Conservation (phyloP, 2,888 invertebrate species). For the Euproctis similis region DNA sequence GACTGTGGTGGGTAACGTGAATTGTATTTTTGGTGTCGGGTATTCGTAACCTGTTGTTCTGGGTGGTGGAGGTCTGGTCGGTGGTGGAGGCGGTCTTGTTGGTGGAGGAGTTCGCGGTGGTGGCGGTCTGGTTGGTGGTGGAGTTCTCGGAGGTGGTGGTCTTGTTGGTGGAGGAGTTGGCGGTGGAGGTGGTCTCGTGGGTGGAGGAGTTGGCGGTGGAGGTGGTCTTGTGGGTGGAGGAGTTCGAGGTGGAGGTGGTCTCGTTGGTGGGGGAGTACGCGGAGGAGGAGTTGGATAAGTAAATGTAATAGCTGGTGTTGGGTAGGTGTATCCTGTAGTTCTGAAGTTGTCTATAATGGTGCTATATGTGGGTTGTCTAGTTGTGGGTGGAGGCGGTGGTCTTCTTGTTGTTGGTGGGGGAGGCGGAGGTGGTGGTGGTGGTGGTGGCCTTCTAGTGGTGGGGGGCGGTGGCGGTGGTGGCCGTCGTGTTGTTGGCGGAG, state of each 20-base stretch:
- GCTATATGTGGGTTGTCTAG: slow-evolving; percentile 16
- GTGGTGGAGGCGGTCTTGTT: slow-evolving; percentile 9
- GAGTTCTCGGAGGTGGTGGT: slow-evolving; percentile 12
- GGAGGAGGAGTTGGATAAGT: slow-evolving; percentile 16
- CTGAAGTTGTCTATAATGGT: slow-evolving; percentile 13
- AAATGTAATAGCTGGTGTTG: slow-evolving; percentile 6
- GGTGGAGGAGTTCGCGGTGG: slow-evolving; percentile 8
- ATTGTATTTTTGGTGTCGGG: slow-evolving; percentile 37
- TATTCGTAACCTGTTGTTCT: slow-evolving; percentile 45
- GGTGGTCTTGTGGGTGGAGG: slow-evolving; percentile 7
- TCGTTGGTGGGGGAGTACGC: slow-evolving; percentile 9
- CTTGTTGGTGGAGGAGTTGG: slow-evolving; percentile 9
- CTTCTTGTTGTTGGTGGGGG: slow-evolving; percentile 6
- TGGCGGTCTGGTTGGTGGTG: slow-evolving; percentile 15
- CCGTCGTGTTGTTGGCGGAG: slow-evolving; percentile 1
- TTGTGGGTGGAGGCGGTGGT: slow-evolving; percentile 8
- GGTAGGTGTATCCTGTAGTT: no score
- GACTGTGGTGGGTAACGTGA: slow-evolving; percentile 32
- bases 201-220: slow-evolving; percentile 15
- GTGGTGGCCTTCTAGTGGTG: slow-evolving; percentile 2
- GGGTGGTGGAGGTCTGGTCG: slow-evolving; percentile 16
- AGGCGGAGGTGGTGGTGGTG: slow-evolving; percentile 17
- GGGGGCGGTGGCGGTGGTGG: slow-evolving; percentile 1
- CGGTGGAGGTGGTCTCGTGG: slow-evolving; percentile 8
- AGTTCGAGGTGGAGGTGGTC: slow-evolving; percentile 14